phyloP scores from a whole-genome alignment of 2,888 invertebrate species.

The Epirrhoe alternata region DNA sequence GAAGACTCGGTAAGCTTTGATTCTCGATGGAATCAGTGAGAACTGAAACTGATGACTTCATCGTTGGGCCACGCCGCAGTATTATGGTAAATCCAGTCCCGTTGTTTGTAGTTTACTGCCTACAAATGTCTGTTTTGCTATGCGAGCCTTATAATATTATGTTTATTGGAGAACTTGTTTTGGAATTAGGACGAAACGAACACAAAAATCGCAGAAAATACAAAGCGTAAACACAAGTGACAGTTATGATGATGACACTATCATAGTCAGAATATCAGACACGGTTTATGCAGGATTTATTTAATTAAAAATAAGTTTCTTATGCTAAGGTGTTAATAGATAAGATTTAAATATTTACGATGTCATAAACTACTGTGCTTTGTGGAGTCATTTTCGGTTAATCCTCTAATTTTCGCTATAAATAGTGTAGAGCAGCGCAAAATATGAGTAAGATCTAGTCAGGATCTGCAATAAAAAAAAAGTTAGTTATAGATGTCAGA shows the following conservation, averaged over 20 bases:
- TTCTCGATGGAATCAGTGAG: slow-evolving; percentile 60
- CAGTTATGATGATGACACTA: slow-evolving; percentile 29
- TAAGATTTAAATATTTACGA: slow-evolving; percentile 14
- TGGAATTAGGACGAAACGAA: slow-evolving; percentile 18
- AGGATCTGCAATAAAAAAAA: slow-evolving; percentile 68
- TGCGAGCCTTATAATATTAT: slow-evolving; percentile 32
- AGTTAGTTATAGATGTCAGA: background rate
- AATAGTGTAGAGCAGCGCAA: slow-evolving; percentile 79
- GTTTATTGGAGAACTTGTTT: slow-evolving; percentile 21
- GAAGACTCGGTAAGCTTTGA: slow-evolving; percentile 55
- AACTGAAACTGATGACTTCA: slow-evolving; percentile 42
- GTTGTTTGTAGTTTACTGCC: slow-evolving; percentile 40
- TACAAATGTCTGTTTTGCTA: slow-evolving; percentile 34
- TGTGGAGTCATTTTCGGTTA: slow-evolving; percentile 21
- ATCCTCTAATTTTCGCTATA: slow-evolving; percentile 63
- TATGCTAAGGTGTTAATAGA: slow-evolving; percentile 3
- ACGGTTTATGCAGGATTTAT: slow-evolving; percentile 12
- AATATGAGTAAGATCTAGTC: slow-evolving; percentile 77
- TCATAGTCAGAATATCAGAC: slow-evolving; percentile 8
- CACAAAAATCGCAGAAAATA: slow-evolving; percentile 6
- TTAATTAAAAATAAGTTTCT: slow-evolving; percentile 10
- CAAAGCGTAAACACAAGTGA: slow-evolving; percentile 8
- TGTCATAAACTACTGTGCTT: slow-evolving; percentile 16
- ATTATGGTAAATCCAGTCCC: slow-evolving; percentile 34
- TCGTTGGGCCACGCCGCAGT: slow-evolving; percentile 28